phyloP scores from a whole-genome alignment of 2,113 vertebrate genomes.

The Pionites leucogaster region DNA sequence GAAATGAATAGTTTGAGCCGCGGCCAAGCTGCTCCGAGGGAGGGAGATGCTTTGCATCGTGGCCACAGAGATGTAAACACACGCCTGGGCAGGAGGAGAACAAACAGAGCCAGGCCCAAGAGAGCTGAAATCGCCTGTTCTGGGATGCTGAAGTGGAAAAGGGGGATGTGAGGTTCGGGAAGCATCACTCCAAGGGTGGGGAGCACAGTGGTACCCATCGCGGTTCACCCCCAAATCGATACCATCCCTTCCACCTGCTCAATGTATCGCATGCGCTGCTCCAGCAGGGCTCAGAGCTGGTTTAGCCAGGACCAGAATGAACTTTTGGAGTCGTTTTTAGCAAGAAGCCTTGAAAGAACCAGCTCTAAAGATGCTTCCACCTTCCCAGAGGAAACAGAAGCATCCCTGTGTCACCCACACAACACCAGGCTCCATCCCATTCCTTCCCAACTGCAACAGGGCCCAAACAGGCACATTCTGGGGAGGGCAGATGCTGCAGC shows the following conservation, averaged over 20 bases:
- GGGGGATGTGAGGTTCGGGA: neutral
- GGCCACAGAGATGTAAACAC: neutral
- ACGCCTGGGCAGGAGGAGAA: neutral
- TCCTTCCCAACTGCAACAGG: neutral
- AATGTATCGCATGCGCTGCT: accelerated
- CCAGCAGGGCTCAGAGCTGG: accelerated
- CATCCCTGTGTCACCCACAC: neutral
- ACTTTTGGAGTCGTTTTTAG: neutral
- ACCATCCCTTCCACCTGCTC: neutral
- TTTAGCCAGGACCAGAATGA: neutral
- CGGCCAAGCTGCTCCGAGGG: neutral
- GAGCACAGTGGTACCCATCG: accelerated
- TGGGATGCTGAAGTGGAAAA: neutral
- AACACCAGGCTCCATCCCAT: accelerated
- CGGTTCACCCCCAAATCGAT: accelerated
- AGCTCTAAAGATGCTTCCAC: neutral
- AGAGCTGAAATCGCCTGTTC: accelerated
- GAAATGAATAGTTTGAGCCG: neutral
- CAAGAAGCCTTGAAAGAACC: neutral
- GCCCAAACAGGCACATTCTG: accelerated
- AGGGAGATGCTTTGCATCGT: neutral
- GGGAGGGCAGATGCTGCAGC: neutral
- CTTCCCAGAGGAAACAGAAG: neutral
- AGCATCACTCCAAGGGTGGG: neutral
- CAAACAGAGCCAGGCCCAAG: neutral